Conservation (phyloP, 1,140 invertebrate species). For the Atta colombica region DNA sequence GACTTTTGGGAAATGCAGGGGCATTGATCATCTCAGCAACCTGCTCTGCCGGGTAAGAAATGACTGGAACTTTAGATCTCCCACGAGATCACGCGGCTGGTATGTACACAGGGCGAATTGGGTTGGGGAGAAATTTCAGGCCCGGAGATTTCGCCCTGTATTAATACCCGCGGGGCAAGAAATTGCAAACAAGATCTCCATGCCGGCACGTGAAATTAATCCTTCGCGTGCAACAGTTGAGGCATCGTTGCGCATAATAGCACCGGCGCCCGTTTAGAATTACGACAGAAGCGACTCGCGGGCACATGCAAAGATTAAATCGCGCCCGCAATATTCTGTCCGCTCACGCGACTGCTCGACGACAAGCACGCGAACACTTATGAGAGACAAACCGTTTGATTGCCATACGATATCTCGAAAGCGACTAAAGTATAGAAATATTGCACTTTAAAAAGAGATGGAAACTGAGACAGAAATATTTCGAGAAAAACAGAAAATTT, state of each 20-base stretch:
- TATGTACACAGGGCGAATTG: constrained; percentile 54
- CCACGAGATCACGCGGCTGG: constrained; percentile 33
- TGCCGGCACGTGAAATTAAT: constrained; percentile 70
- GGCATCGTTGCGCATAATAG: constrained; percentile 22
- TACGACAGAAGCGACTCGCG: constrained; percentile 22
- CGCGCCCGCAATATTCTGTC: constrained; percentile 19
- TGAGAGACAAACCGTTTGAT: constrained; percentile 35
- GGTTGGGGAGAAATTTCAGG: constrained; percentile 66
- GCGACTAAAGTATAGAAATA: not conserved
- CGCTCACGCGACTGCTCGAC: constrained; percentile 34
- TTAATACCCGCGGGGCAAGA: constrained; percentile 74
- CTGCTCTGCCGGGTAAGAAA: constrained; percentile 57
- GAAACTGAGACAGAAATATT: not conserved
- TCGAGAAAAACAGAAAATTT: not conserved
- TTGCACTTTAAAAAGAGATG: not conserved
- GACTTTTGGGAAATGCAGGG: not conserved
- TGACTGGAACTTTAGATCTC: constrained; percentile 45
- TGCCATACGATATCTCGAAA: constrained; percentile 17
- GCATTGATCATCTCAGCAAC: constrained; percentile 56
- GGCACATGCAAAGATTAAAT: constrained; percentile 46
- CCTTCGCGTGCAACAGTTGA: constrained; percentile 73
- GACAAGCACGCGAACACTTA: constrained; percentile 28
- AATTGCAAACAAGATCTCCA: constrained; percentile 74
- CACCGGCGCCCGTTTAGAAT: constrained; percentile 34
- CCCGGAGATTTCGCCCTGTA: constrained; percentile 65